A percentile compares a stretch with the other conserved stretches of the same genome.
Conservation (phyloP, 30 jellyfish, hydroid and myxozoan genomes). For the Nemopilema nomurai region DNA sequence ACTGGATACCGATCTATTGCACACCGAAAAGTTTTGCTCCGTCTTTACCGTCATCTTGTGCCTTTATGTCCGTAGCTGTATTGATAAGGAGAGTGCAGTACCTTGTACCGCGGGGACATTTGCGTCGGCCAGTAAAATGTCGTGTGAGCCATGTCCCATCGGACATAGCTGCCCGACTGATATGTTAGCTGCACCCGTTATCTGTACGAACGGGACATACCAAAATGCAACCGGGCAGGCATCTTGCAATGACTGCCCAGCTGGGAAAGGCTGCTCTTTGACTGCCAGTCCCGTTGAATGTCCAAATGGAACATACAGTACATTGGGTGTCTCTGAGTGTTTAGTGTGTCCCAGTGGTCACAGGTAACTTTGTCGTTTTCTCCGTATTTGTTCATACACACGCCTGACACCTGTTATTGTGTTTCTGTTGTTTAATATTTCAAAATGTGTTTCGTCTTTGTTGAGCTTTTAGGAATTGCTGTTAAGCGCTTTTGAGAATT, state of each 20-base stretch:
- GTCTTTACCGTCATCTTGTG: conserved; percentile 1
- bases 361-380: conserved; percentile 1
- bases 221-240: conserved; percentile 58
- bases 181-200: conserved; percentile 32
- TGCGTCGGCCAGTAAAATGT: conserved; percentile 37
- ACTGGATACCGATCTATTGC: no score
- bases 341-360: conserved; percentile 44
- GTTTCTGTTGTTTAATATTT: background rate
- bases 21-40: no score
- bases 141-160: conserved; percentile 74
- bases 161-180: conserved; percentile 69
- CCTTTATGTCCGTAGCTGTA: background rate
- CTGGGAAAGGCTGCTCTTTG: conserved; percentile 53
- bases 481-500: background rate
- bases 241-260: conserved; percentile 56
- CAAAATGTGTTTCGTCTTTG: background rate
- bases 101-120: conserved; percentile 52
- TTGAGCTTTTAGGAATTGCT: background rate
- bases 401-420: conserved; percentile 30
- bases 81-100: conserved; percentile 16
- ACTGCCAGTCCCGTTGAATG: conserved; percentile 53
- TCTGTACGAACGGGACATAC: conserved; percentile 61
- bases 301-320: conserved; percentile 67
- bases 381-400: conserved; percentile 33
- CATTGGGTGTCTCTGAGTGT: conserved; percentile 62